These are phyloP conservation scores for Limonius californicus DNA, from an alignment of 1,140 invertebrate genomes.

Conservation along the genomic window DNA sequence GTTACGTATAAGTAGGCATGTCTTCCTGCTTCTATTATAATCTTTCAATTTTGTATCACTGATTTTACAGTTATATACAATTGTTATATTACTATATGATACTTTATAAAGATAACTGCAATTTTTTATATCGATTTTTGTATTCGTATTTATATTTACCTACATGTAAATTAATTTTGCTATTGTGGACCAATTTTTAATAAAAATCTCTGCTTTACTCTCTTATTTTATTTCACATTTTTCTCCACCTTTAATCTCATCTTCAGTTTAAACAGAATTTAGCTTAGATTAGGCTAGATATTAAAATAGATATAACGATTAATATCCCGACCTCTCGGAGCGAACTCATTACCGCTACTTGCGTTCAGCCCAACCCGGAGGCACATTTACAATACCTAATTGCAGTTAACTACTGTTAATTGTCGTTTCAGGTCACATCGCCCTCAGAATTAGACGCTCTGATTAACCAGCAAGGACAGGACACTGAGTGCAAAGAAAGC, in stretches of 20 bases:
- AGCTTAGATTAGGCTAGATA: too few species aligned
- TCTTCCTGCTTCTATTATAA: not conserved
- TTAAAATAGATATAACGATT: too few species aligned
- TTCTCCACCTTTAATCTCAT: too few species aligned
- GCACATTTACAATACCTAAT: not conserved
- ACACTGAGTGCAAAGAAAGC: slow-evolving; percentile 29
- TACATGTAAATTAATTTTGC: not conserved
- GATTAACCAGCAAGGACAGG: slow-evolving; percentile 26
- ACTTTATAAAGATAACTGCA: not conserved
- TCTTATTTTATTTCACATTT: too few species aligned
- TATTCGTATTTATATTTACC: not conserved
- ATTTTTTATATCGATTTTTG: not conserved
- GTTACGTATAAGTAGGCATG: not conserved
- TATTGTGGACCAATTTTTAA: slow-evolving; percentile 13
- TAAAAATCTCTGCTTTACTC: not conserved
- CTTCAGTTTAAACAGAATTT: too few species aligned
- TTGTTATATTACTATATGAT: not conserved
- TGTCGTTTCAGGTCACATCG: slow-evolving; percentile 37
- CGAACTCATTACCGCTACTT: too few species aligned
- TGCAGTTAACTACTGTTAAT: slow-evolving; percentile 11
- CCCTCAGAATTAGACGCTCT: slow-evolving; percentile 42
- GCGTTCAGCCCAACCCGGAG: too few species aligned
- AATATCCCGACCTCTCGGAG: too few species aligned
- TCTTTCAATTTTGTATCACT: not conserved
- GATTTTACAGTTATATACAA: not conserved